These are phyloP conservation scores for Cecidostiba fungosa DNA, from an alignment of 2,888 invertebrate genomes.

Conservation along the genomic window DNA sequence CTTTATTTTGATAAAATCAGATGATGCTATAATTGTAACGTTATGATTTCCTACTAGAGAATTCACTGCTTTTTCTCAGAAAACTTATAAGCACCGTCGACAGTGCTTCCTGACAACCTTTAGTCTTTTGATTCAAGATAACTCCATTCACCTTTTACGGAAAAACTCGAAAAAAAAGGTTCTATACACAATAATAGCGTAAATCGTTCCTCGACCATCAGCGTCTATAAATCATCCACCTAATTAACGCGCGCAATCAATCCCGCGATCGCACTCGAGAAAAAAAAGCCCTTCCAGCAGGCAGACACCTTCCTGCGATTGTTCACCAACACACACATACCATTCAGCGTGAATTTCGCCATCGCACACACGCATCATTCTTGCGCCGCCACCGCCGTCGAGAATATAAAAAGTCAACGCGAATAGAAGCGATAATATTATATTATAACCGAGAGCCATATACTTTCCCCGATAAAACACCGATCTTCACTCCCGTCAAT, in stretches of 20 bases:
- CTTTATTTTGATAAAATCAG: background rate
- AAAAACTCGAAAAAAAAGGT: background rate
- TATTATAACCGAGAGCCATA: too few species aligned
- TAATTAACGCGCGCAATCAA: slow-evolving; percentile 22
- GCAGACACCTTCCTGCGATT: slow-evolving; percentile 25
- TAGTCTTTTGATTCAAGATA: background rate
- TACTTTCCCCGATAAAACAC: background rate
- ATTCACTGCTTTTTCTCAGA: background rate
- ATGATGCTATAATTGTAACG: background rate
- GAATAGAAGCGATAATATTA: background rate
- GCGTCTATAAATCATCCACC: background rate
- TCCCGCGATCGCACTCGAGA: slow-evolving; percentile 7
- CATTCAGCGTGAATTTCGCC: background rate
- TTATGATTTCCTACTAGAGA: background rate
- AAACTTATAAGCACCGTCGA: background rate
- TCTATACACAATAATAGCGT: background rate
- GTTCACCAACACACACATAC: background rate
- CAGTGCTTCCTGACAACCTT: background rate
- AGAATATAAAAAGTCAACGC: background rate
- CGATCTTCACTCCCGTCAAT: background rate
- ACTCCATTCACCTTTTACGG: background rate
- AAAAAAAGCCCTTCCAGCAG: background rate
- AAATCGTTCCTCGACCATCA: background rate
- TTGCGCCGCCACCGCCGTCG: background rate
- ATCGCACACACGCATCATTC: background rate